Conservation (phyloP, 1,140 invertebrate genomes). For the Colletes gigas region DNA sequence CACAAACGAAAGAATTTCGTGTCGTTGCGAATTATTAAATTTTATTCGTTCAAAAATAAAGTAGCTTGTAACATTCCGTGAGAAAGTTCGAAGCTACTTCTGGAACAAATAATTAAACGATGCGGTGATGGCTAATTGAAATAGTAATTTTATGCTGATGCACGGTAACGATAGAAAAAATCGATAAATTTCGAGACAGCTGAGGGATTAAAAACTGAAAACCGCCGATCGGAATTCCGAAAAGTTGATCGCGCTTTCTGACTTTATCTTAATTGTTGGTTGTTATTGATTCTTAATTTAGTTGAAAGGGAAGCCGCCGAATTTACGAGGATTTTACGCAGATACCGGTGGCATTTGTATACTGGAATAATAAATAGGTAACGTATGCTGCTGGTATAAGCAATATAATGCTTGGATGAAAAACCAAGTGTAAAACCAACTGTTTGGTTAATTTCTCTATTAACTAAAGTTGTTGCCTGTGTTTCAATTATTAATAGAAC, state of each 20-base stretch:
- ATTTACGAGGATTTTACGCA: constrained; percentile 11
- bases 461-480: neutral
- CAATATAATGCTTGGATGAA: neutral
- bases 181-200: neutral
- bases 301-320: constrained; percentile 23
- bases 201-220: neutral
- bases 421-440: too few relatives aligned
- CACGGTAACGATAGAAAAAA: neutral
- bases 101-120: neutral
- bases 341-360: neutral
- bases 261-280: constrained; percentile 22
- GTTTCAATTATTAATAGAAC: too few relatives aligned
- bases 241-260: neutral
- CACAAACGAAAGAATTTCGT: too few relatives aligned
- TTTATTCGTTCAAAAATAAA: too few relatives aligned
- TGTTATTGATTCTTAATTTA: constrained; percentile 29
- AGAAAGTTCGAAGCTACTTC: neutral
- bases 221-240: neutral
- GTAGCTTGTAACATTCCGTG: neutral
- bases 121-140: neutral
- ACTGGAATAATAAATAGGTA: constrained; percentile 11
- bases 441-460: neutral
- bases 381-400: neutral
- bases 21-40: too few relatives aligned
- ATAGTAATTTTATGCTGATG: neutral